Conservation (phyloP, 1,140 invertebrate genomes). For the Drosophila micromelanica region DNA sequence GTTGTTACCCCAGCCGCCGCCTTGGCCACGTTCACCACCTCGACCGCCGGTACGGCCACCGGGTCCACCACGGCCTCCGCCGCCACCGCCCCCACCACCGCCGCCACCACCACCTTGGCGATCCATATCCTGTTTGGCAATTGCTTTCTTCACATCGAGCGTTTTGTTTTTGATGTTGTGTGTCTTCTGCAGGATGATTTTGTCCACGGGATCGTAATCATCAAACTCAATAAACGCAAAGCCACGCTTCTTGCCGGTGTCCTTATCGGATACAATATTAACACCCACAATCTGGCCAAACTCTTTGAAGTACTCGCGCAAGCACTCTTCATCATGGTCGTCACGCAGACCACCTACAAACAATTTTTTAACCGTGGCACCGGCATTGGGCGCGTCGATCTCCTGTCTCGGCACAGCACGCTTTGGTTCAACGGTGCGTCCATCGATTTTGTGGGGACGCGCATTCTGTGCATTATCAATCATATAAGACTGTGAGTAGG, state of each 20-base stretch:
- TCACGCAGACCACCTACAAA: conserved; percentile 97
- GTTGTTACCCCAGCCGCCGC: conserved; percentile 72
- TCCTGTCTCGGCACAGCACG: conserved; percentile 97
- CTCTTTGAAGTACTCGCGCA: conserved; percentile 93
- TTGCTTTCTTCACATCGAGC: conserved; percentile 92
- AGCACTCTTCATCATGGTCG: conserved; percentile 94
- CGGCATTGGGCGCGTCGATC: conserved; percentile 95
- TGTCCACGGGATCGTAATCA: conserved; percentile 98
- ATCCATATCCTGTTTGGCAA: conserved; percentile 89
- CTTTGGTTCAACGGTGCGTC: conserved; percentile 97
- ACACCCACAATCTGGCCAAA: conserved; percentile 94
- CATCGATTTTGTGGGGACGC: conserved; percentile 89
- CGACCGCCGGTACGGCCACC: conserved; percentile 56
- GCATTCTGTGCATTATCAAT: conserved; percentile 97
- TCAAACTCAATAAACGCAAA: conserved; percentile 98
- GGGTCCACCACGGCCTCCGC: conserved; percentile 54
- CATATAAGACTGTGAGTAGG: conserved; percentile 95
- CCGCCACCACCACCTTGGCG: conserved; percentile 83
- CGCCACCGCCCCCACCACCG: conserved; percentile 45
- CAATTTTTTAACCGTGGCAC: conserved; percentile 97
- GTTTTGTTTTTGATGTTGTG: conserved; percentile 91
- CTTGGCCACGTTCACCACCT: conserved; percentile 67
- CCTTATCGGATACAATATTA: conserved; percentile 96
- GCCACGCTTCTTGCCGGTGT: conserved; percentile 96
- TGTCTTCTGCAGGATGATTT: conserved; percentile 92